Evolutionary conservation across 2,888 invertebrate species (phyloP), one percentile per base, ranked within the genome.

Genomic region (Sarcophaga rosellei): DNA sequence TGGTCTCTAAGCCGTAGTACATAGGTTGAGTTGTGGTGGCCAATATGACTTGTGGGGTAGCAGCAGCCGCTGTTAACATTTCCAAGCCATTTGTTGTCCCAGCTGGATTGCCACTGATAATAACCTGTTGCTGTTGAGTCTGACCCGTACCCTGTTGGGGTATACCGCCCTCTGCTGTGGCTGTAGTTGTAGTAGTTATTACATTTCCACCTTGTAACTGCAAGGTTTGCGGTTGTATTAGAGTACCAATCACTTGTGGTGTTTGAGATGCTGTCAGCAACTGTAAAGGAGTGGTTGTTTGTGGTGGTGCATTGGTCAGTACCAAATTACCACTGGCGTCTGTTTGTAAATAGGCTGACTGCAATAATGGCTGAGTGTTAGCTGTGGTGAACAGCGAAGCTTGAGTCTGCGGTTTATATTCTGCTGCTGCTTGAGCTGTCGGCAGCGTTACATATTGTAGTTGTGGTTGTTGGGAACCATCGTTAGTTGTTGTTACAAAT

Each of bases 1-100:
- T 97, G 0, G 97, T 97, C 93, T 97, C 97, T 87, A 97, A 94
- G 0, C 97, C 97, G 89, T 97, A 97, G 90, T 96, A 97, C 90
- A 97, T 95, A 5, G 97, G 97, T 89, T 96, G 96, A 20, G 95
- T 95, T 65, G 91, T 90, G 77, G 95, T 95, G 69, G 91, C 91
- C 80, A 95, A 91, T 90, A 95, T 94, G 93, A 95, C 95, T 69
- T 93, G 92, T 53, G 94, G 95, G 1, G 87, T 73, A 12, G 87
- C 85, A 8, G 89, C 85, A 6, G 89, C 75, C 47, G 89, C 88
- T 2, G 91, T 89, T 25, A 91, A 85, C 81, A 92, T 89, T 45
- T 92, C 93, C 63, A 92, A 68, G 0, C 91, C 89, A 8, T 53
- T 84, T n/a, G 88, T 84, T 0, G 81, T 81, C 0, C 80, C 81